phyloP scores from a whole-genome alignment of 1,140 invertebrate genomes.

The Musca vetustissima region DNA sequence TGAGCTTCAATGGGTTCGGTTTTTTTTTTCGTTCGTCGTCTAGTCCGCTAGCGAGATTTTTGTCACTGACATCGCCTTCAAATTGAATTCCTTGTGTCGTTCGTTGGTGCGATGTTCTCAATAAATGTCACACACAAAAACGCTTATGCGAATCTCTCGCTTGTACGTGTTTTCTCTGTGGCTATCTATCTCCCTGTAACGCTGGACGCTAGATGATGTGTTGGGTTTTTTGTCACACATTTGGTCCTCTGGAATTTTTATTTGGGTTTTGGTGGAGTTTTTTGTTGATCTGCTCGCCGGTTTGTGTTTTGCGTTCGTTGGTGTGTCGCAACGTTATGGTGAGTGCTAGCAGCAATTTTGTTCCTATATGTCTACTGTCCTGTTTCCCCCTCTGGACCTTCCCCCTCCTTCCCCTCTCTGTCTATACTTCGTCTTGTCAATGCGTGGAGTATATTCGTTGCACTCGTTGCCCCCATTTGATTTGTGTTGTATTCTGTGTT shows the following conservation, averaged over 20 bases:
- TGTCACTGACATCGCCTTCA: neutral
- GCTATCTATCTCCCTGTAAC: neutral
- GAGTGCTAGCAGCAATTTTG: neutral
- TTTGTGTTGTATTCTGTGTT: constrained; percentile 40
- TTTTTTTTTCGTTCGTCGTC: constrained; percentile 16
- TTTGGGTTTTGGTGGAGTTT: neutral
- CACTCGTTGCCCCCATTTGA: constrained; percentile 35
- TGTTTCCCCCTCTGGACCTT: no score
- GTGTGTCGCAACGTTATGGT: neutral
- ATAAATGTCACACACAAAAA: neutral
- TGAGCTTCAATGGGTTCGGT: constrained; percentile 40
- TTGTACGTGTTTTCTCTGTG: constrained; percentile 1
- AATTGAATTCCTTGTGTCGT: neutral
- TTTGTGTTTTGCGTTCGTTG: neutral
- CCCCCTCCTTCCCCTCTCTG: no score
- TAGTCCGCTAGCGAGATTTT: neutral
- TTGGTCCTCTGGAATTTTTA: neutral
- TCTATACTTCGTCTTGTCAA: no score
- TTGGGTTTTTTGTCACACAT: neutral
- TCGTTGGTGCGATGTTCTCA: no score
- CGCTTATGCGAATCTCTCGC: neutral
- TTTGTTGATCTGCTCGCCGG: neutral
- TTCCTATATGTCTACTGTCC: no score
- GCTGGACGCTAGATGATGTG: no score
- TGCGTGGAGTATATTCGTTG: neutral